Conservation (phyloP, 2,888 invertebrate species). For the Holacanthella duospinosa region DNA sequence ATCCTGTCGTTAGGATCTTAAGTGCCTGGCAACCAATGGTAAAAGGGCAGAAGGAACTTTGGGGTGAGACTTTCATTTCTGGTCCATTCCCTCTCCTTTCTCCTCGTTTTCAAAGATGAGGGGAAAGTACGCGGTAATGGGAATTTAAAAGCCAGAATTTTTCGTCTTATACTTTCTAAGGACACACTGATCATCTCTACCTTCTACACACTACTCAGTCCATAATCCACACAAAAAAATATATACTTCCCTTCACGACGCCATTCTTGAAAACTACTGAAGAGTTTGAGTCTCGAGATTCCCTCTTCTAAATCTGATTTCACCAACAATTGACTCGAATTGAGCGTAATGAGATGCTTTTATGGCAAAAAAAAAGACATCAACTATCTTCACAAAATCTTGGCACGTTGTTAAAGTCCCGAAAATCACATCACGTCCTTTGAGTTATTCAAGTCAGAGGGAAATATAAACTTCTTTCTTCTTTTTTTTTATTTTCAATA, state of each 20-base stretch:
- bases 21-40: conserved; percentile 28
- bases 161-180: not conserved
- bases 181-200: conserved; percentile 4
- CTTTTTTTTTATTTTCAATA: too few relatives aligned
- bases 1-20: conserved; percentile 25
- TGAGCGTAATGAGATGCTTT: conserved; percentile 1
- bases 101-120: not conserved
- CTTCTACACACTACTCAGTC: conserved; percentile 12
- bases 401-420: not conserved
- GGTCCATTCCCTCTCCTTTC: conserved; percentile 24
- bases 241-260: conserved; percentile 10
- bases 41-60: not conserved
- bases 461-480: conserved; percentile 4
- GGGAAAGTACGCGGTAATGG: conserved; percentile 19
- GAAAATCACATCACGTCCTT: conserved; percentile 10
- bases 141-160: conserved; percentile 7
- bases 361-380: not conserved
- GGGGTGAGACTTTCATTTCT: conserved; percentile 11
- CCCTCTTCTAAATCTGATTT: conserved; percentile 9
- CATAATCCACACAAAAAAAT: too few relatives aligned
- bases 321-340: not conserved
- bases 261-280: too few relatives aligned
- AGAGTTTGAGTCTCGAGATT: too few relatives aligned
- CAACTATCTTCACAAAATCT: not conserved
- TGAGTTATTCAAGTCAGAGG: conserved; percentile 8